phyloP scores from a whole-genome alignment of 2,797 vertebrate genomes.

The Gobionotothen gibberifrons region DNA sequence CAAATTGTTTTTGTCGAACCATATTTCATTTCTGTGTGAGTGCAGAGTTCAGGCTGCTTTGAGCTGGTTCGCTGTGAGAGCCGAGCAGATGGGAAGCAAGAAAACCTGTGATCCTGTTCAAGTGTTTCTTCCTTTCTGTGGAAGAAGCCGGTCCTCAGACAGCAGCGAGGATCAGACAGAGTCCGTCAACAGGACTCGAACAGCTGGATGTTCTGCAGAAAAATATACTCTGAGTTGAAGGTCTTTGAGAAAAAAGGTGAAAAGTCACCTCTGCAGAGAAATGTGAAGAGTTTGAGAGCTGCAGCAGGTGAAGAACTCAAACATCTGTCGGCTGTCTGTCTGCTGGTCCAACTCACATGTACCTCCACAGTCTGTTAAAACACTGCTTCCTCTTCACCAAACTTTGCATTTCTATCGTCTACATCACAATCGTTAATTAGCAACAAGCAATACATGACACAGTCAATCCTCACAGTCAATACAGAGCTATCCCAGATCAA shows the following conservation, averaged over 20 bases:
- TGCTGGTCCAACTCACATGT: background rate
- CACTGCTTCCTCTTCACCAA: background rate
- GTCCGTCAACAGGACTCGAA: background rate
- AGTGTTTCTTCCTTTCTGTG: background rate
- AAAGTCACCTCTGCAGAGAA: constrained; percentile 17
- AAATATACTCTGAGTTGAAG: background rate
- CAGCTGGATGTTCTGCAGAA: constrained; percentile 12
- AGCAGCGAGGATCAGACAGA: constrained; percentile 9
- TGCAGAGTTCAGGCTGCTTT: constrained; percentile 4
- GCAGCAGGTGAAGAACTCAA: constrained; percentile 33
- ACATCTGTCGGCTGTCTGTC: constrained; percentile 17
- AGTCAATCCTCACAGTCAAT: too few relatives aligned
- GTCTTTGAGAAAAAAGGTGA: constrained; percentile 5
- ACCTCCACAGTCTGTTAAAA: too few relatives aligned
- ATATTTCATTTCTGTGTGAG: constrained; percentile 21
- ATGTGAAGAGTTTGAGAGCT: constrained; percentile 26
- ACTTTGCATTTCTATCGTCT: background rate
- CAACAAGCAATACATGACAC: background rate
- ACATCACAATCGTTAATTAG: background rate
- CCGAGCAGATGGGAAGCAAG: background rate
- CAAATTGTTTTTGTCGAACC: constrained; percentile 9
- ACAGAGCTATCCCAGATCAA: too few relatives aligned
- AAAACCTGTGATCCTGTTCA: background rate
- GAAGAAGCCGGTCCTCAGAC: constrained; percentile 3
- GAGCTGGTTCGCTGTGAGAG: constrained; percentile 2